Evolutionary conservation across 2,113 vertebrate species (phyloP), one percentile per base, ranked within the genome.

Genomic region (Capricornis sumatraensis): DNA sequence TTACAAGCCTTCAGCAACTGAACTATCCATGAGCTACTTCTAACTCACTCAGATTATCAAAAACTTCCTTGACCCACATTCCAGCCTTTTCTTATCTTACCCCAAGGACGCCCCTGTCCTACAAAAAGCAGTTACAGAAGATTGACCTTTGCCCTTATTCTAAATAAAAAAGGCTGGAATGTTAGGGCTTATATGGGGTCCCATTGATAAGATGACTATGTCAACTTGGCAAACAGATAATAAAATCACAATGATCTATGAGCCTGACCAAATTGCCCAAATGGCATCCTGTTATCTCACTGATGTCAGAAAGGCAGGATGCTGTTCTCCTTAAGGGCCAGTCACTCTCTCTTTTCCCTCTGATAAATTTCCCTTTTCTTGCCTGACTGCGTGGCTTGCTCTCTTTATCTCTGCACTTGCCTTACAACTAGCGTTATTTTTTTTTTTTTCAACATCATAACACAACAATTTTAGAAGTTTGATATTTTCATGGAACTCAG

Each of bases 301-400:
- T 12, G n/a, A n/a, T 2, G 0, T 71, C 64, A 71, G n/a, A 71
- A 36, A 21, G 8, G n/a, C 19, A 71, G n/a, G n/a, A 36, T 5
- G 2, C 4, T 71, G 64, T 11, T 21, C n/a, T 71, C 9, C 19
- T 36, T 36, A 36, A 12, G n/a, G 64, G n/a, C n/a, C n/a, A 36
- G 2, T 36, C 1, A 36, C n/a, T 40, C n/a, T 71, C n/a, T 40
- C 30, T 64, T 64, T 71, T 23, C 19, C 19, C 19, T 23, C 67
- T 71, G n/a, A 71, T 23, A 36, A 36, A 71, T 23, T 71, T 71
- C n/a, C 67, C n/a, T 71, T 23, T 71, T 71, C 67, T 71, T 36
- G 19, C 19, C 67, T 71, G n/a, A 40, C n/a, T 12, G 19, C 67
- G 4, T 1, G 0, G n/a, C n/a, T 71, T 21, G 5, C 19, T 71